Evolutionary conservation across 2,888 invertebrate species (phyloP).

Genomic region (Ennomos erosarius): DNA sequence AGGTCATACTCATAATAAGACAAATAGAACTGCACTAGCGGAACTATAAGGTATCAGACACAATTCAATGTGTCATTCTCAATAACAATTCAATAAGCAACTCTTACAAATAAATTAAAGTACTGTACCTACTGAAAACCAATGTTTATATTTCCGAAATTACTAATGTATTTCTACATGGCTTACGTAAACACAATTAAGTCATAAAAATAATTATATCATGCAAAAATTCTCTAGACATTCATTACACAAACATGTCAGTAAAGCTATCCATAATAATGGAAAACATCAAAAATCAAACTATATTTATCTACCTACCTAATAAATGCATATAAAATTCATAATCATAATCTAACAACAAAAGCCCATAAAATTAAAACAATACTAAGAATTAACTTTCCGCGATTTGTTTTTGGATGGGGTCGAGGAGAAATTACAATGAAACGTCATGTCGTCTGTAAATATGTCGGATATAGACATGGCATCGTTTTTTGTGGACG

Average conservation of each 20-base stretch:
- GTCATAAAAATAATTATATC: constrained; percentile 57
- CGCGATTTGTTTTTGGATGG: constrained; percentile 77
- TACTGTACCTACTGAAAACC: neutral
- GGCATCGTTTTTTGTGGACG: constrained; percentile 63
- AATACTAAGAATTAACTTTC: constrained; percentile 57
- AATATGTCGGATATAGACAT: constrained; percentile 80
- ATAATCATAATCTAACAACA: constrained; percentile 50
- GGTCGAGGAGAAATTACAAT: constrained; percentile 79
- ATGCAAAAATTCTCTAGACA: constrained; percentile 58
- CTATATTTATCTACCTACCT: constrained; percentile 50
- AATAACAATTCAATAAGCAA: constrained; percentile 1
- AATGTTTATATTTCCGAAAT: constrained; percentile 31
- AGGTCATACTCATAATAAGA: constrained; percentile 46
- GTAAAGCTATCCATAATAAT: constrained; percentile 68
- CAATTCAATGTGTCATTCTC: constrained; percentile 13
- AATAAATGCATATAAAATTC: constrained; percentile 71
- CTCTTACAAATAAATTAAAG: neutral
- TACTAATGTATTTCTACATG: constrained; percentile 63
- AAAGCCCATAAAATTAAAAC: constrained; percentile 32
- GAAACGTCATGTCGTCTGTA: constrained; percentile 74
- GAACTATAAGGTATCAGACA: constrained; percentile 41
- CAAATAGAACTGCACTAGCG: constrained; percentile 49
- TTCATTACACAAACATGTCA: constrained; percentile 21
- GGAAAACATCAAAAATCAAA: constrained; percentile 60
- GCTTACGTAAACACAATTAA: constrained; percentile 63